Percentiles rank a stretch among this genome's conserved stretches.
Conservation (phyloP, 2,113 vertebrate species). For the Oryzias melastigma region DNA sequence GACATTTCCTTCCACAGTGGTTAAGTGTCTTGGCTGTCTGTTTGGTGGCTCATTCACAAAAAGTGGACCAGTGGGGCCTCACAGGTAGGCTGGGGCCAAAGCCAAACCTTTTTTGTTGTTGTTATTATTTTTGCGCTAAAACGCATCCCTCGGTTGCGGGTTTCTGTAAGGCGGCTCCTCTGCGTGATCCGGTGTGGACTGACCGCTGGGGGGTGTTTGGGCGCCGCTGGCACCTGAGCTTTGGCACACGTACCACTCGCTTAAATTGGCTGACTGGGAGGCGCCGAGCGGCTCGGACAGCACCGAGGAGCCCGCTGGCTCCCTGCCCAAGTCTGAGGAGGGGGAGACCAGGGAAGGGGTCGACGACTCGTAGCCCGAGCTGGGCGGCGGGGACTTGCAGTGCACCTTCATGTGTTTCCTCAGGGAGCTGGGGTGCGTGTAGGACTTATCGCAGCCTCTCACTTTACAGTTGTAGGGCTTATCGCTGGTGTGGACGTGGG, state of each 20-base stretch:
- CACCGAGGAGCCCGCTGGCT: slow-evolving; percentile 79
- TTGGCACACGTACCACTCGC: slow-evolving; percentile 97
- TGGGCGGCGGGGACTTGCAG: slow-evolving; percentile 95
- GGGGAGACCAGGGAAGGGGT: slow-evolving; percentile 90
- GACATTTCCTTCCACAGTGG: slow-evolving; percentile 38
- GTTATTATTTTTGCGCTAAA: slow-evolving; percentile 47
- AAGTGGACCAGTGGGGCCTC: slow-evolving; percentile 28
- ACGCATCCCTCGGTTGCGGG: slow-evolving; percentile 70
- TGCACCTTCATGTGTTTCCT: slow-evolving; percentile 99
- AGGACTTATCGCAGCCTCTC: slow-evolving; percentile 97
- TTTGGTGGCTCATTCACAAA: slow-evolving; percentile 38
- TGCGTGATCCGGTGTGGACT: slow-evolving; percentile 75
- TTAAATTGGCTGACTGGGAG: slow-evolving; percentile 87
- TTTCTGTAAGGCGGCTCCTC: slow-evolving; percentile 73
- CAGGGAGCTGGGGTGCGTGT: slow-evolving; percentile 97
- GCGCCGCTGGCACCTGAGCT: slow-evolving; percentile 80
- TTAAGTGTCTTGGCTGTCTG: slow-evolving; percentile 47
- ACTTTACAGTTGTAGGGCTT: slow-evolving; percentile 99
- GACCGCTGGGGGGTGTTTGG: slow-evolving; percentile 75
- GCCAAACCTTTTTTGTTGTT: slow-evolving; percentile 12
- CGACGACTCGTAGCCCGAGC: slow-evolving; percentile 93
- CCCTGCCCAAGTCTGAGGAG: slow-evolving; percentile 90
- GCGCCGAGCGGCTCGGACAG: slow-evolving; percentile 80
- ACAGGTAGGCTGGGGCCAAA: slow-evolving; percentile 30
- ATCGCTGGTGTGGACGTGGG: slow-evolving; percentile 98